phyloP scores from a whole-genome alignment of 2,888 invertebrate species.

The Leucophenga montana region DNA sequence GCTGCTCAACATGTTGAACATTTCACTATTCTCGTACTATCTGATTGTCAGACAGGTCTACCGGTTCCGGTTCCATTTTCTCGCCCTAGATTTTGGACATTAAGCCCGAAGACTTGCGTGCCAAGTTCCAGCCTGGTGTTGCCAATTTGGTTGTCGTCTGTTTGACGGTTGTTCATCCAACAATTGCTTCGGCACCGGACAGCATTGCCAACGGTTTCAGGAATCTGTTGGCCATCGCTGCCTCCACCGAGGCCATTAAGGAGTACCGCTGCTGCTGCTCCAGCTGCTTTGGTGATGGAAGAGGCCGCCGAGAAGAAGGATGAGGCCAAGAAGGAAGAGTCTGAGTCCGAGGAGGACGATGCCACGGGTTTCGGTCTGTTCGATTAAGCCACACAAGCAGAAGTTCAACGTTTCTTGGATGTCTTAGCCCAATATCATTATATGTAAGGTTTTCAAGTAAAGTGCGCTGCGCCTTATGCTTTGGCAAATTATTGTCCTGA shows the following conservation, averaged over 20 bases:
- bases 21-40: slow-evolving; percentile 99
- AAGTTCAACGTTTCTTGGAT: slow-evolving; percentile 38
- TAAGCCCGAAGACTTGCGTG: slow-evolving; percentile 94
- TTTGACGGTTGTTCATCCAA: slow-evolving; percentile 95
- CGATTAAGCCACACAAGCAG: slow-evolving; percentile 77
- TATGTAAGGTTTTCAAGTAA: slow-evolving; percentile 32
- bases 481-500: slow-evolving; percentile 71
- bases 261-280: slow-evolving; percentile 82
- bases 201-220: slow-evolving; percentile 98
- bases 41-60: slow-evolving; percentile 96
- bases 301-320: slow-evolving; percentile 79
- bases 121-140: slow-evolving; percentile 93
- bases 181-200: slow-evolving; percentile 96
- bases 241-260: slow-evolving; percentile 94
- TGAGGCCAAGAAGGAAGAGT: slow-evolving; percentile 86
- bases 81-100: slow-evolving; percentile 98
- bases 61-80: slow-evolving; percentile 98
- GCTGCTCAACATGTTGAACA: slow-evolving; percentile 99
- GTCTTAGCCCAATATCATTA: slow-evolving; percentile 32
- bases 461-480: slow-evolving; percentile 23
- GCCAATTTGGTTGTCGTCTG: slow-evolving; percentile 95
- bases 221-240: slow-evolving; percentile 96
- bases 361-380: slow-evolving; percentile 99
- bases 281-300: slow-evolving; percentile 77
- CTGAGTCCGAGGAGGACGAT: slow-evolving; percentile 86